Evolutionary conservation across 2,888 invertebrate species (phyloP).

Genomic region (Hirudinaria manillensis): DNA sequence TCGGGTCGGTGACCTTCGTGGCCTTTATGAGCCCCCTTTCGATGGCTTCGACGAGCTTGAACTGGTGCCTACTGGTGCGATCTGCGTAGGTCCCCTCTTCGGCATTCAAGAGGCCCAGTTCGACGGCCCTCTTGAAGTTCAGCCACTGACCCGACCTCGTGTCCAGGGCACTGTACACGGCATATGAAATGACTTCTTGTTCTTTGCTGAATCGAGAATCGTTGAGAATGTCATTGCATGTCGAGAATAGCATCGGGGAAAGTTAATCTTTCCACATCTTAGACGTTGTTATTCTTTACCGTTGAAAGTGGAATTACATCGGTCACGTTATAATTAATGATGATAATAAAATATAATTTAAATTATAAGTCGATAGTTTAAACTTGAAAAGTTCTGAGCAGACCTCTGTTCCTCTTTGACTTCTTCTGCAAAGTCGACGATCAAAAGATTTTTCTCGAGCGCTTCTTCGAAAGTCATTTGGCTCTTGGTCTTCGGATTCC

Average conservation of each 20-base stretch:
- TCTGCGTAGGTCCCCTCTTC: conserved; percentile 48
- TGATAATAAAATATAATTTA: too few relatives aligned
- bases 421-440: conserved; percentile 38
- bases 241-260: too few relatives aligned
- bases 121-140: conserved; percentile 38
- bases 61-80: conserved; percentile 44
- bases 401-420: conserved; percentile 21
- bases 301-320: too few relatives aligned
- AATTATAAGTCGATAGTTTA: too few relatives aligned
- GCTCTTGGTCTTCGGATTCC: conserved; percentile 30
- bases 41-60: conserved; percentile 50
- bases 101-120: conserved; percentile 44
- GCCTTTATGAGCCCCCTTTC: conserved; percentile 52
- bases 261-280: too few relatives aligned
- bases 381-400: too few relatives aligned
- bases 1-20: conserved; percentile 46
- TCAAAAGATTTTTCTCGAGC: conserved; percentile 37
- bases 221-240: too few relatives aligned
- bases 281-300: too few relatives aligned
- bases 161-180: conserved; percentile 49
- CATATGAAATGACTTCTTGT: conserved; percentile 47
- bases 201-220: conserved; percentile 27
- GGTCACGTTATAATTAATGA: too few relatives aligned
- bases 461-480: conserved; percentile 37
- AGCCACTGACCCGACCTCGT: conserved; percentile 43